Conservation (phyloP, 2,797 vertebrate species). For the Sebastes alutus region DNA sequence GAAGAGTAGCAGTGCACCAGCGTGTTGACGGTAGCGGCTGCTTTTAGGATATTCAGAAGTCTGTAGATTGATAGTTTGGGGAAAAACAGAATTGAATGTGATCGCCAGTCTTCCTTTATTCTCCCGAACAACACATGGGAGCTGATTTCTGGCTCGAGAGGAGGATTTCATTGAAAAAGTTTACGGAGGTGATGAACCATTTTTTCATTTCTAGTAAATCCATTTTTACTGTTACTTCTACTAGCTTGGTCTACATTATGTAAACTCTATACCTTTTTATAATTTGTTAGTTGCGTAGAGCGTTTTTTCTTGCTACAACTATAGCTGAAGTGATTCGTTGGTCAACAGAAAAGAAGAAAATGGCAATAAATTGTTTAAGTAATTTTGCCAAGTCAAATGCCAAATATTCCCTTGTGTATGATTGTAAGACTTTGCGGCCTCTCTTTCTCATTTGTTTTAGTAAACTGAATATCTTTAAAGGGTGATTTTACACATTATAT, state of each 20-base stretch:
- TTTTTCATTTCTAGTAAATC: conserved; percentile 2
- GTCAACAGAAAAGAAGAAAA: not conserved
- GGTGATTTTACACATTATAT: no score
- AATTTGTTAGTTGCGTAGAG: not conserved
- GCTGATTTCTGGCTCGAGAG: not conserved
- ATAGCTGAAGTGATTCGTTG: not conserved
- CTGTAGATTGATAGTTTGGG: not conserved
- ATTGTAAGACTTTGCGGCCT: no score
- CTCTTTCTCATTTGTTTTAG: no score
- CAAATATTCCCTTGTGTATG: no score
- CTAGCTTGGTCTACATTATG: not conserved
- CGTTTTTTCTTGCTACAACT: not conserved
- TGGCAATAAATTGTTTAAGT: no score
- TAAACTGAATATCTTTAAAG: no score
- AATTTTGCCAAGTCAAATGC: no score
- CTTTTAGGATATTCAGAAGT: conserved; percentile 11
- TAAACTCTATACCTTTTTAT: not conserved
- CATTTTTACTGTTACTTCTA: not conserved
- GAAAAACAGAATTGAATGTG: not conserved
- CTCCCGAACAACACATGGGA: not conserved
- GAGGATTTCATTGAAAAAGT: not conserved
- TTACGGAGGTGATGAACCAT: conserved; percentile 2
- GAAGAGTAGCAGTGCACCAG: not conserved
- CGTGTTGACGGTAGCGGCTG: not conserved
- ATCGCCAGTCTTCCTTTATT: not conserved